A percentile compares a stretch with the other conserved stretches of the same genome.
These are phyloP conservation scores for Vanessa tameamea DNA, from an alignment of 1,140 invertebrate genomes.

Conservation along the genomic window DNA sequence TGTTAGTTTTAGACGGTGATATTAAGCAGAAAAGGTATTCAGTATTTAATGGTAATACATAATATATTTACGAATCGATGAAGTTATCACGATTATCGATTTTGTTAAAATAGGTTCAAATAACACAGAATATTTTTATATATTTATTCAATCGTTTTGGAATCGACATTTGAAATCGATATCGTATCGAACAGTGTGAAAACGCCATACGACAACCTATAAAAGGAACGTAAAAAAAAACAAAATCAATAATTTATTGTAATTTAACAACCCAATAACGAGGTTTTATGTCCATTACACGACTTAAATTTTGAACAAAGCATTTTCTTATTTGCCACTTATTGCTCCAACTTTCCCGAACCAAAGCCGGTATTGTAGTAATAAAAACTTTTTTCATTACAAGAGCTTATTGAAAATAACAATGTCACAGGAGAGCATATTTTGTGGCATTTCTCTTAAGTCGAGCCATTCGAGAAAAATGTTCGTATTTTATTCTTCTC, in stretches of 20 bases:
- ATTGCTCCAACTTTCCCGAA: constrained; percentile 44
- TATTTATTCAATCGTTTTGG: too few species aligned
- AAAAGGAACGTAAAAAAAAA: not conserved
- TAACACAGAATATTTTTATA: too few species aligned
- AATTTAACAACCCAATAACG: constrained; percentile 11
- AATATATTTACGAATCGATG: too few species aligned
- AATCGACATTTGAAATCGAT: not conserved
- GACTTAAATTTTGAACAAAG: constrained; percentile 47
- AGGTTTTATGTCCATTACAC: constrained; percentile 33
- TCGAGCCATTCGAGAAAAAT: constrained; percentile 24
- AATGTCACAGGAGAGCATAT: constrained; percentile 56
- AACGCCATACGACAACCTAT: not conserved
- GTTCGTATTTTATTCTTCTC: constrained; percentile 18
- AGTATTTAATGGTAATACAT: too few species aligned
- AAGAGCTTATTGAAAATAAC: constrained; percentile 72
- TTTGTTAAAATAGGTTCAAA: too few species aligned
- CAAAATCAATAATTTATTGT: constrained; percentile 7
- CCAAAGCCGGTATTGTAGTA: constrained; percentile 52
- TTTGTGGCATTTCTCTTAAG: constrained; percentile 48
- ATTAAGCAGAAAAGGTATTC: too few species aligned
- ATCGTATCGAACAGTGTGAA: not conserved
- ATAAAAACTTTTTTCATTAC: constrained; percentile 77
- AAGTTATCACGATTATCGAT: too few species aligned
- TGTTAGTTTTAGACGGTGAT: too few species aligned
- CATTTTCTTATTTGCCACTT: constrained; percentile 56